These are phyloP conservation scores for Ectemnius continuus DNA, from an alignment of 2,888 invertebrate genomes.

Conservation along the genomic window DNA sequence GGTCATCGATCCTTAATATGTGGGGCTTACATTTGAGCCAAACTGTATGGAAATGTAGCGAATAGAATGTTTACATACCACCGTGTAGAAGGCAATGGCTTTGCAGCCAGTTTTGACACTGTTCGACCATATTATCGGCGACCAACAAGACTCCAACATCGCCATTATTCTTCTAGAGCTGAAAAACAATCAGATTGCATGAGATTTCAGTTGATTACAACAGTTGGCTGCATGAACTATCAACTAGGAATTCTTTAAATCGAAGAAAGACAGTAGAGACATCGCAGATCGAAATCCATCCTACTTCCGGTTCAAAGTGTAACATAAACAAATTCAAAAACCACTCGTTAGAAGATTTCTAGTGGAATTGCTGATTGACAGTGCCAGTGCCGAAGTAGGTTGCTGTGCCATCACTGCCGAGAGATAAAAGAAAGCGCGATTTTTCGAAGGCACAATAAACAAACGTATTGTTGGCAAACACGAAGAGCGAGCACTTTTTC, in stretches of 20 bases:
- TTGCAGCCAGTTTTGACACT: constrained; percentile 87
- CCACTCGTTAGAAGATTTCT: constrained; percentile 13
- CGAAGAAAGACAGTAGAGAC: no score
- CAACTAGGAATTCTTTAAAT: no score
- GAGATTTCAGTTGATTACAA: background rate
- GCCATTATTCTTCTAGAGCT: constrained; percentile 81
- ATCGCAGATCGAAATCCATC: background rate
- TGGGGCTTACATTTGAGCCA: no score
- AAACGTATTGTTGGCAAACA: no score
- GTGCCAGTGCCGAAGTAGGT: no score
- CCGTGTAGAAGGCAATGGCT: constrained; percentile 89
- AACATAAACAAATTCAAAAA: background rate
- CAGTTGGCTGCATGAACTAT: background rate
- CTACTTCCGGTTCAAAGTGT: background rate
- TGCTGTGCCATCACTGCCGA: no score
- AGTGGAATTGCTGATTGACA: no score
- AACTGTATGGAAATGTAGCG: no score
- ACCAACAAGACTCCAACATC: constrained; percentile 89
- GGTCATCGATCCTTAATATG: constrained; percentile 6
- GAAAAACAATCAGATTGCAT: constrained; percentile 20
- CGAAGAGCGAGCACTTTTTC: no score
- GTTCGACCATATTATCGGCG: constrained; percentile 92
- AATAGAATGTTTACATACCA: constrained; percentile 74
- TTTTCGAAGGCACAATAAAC: no score
- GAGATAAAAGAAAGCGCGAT: no score